Conservation (phyloP, 2,113 vertebrate genomes). For the Nibea albiflora region DNA sequence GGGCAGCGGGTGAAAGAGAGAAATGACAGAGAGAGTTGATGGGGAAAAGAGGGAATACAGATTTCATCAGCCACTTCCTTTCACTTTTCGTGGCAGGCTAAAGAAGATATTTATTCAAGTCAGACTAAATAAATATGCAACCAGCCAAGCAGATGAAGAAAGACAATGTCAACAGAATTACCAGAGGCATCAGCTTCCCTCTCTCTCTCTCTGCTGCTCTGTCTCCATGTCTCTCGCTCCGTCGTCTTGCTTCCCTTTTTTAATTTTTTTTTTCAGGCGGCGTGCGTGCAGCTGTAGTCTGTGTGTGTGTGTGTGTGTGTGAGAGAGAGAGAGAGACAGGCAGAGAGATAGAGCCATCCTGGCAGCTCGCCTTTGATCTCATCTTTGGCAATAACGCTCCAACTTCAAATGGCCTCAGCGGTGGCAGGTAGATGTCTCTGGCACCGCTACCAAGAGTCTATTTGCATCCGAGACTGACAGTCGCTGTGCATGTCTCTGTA, state of each 20-base stretch:
- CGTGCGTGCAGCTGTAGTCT: background rate
- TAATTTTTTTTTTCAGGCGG: conserved; percentile 19
- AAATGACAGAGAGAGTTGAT: conserved; percentile 25
- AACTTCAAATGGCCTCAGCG: conserved; percentile 70
- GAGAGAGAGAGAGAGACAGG: conserved; percentile 35
- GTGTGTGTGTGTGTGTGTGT: conserved; percentile 15
- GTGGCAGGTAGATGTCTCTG: conserved; percentile 64
- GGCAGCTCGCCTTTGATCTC: conserved; percentile 66
- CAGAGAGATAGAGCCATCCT: conserved; percentile 46
- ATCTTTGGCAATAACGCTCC: conserved; percentile 60
- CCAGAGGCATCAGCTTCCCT: conserved; percentile 38
- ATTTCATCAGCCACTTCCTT: conserved; percentile 44
- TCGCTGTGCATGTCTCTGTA: conserved; percentile 21
- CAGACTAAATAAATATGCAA: conserved; percentile 55
- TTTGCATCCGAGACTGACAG: conserved; percentile 66
- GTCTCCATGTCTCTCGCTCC: conserved; percentile 3
- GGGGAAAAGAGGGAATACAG: conserved; percentile 33
- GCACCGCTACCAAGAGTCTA: conserved; percentile 33
- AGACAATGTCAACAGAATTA: conserved; percentile 63
- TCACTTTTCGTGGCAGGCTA: conserved; percentile 47
- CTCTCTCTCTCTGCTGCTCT: background rate
- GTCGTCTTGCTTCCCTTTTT: background rate
- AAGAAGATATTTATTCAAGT: conserved; percentile 55
- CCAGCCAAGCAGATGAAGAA: conserved; percentile 47
- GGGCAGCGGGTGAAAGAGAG: conserved; percentile 12